Conservation (phyloP, 2,797 vertebrate genomes). For the Gymnopithys bicolor region DNA sequence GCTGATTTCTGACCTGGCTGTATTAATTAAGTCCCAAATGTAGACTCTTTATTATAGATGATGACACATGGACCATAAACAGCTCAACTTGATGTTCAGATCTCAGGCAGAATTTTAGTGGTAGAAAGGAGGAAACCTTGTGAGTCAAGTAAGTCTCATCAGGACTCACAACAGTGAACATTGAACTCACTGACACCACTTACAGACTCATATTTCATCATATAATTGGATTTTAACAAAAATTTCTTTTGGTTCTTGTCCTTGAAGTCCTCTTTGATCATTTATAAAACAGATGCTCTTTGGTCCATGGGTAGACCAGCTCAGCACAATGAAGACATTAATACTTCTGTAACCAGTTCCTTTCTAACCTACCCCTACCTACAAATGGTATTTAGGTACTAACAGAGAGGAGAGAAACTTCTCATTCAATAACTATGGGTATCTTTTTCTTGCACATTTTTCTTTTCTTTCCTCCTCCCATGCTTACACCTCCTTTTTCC, state of each 20-base stretch:
- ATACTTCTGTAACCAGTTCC: not conserved
- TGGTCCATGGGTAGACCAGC: not conserved
- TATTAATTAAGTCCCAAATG: constrained; percentile 73
- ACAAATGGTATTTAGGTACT: not conserved
- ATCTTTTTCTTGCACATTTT: not conserved
- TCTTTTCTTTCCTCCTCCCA: not conserved
- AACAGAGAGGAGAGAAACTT: not conserved
- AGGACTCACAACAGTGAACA: not conserved
- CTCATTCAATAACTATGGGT: not conserved
- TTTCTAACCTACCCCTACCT: not conserved
- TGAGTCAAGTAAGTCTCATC: constrained; percentile 68
- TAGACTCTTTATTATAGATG: constrained; percentile 61
- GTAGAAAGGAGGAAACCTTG: constrained; percentile 61
- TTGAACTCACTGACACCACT: constrained; percentile 27
- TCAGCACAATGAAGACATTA: not conserved
- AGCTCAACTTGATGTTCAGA: constrained; percentile 54
- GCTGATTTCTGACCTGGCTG: constrained; percentile 65
- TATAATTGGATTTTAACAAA: constrained; percentile 29
- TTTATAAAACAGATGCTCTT: not conserved
- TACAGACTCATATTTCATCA: constrained; percentile 23
- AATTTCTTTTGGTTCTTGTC: constrained; percentile 17
- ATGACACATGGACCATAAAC: constrained; percentile 57
- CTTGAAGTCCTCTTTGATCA: constrained; percentile 5
- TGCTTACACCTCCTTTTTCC: not conserved
- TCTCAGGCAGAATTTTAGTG: constrained; percentile 63